Percentiles rank a stretch among this genome's conserved stretches.
Evolutionary conservation across 2,797 vertebrate species (phyloP).

Genomic region (Dallia pectoralis): DNA sequence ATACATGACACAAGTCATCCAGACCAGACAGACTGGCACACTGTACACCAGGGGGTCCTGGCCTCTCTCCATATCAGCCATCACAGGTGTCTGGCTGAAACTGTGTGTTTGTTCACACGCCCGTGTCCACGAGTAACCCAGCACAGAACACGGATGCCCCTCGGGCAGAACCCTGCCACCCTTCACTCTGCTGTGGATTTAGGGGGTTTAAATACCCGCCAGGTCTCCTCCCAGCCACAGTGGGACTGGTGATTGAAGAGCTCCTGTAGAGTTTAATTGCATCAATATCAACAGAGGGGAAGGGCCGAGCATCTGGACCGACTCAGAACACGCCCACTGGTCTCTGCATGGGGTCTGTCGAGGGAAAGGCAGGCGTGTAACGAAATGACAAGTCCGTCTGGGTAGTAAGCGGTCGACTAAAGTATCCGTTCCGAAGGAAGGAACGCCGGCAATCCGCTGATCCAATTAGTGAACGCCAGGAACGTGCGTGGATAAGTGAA

Average conservation of each 20-base stretch:
- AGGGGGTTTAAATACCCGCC: background rate
- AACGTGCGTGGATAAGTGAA: background rate
- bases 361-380: background rate
- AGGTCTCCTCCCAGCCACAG: background rate
- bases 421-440: background rate
- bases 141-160: background rate
- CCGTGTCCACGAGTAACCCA: background rate
- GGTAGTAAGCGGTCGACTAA: background rate
- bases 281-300: background rate
- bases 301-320: background rate
- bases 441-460: background rate
- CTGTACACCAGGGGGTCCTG: background rate
- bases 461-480: background rate
- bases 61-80: background rate
- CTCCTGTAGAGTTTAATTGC: conserved; percentile 1
- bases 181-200: background rate
- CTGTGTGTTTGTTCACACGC: background rate
- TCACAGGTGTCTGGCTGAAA: background rate
- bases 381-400: background rate
- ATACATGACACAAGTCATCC: background rate
- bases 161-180: background rate
- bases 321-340: background rate
- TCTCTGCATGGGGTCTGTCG: background rate
- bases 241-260: background rate
- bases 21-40: background rate